Evolutionary conservation across 2,113 vertebrate genomes (phyloP).

Genomic region (Stegostoma tigrinum): DNA sequence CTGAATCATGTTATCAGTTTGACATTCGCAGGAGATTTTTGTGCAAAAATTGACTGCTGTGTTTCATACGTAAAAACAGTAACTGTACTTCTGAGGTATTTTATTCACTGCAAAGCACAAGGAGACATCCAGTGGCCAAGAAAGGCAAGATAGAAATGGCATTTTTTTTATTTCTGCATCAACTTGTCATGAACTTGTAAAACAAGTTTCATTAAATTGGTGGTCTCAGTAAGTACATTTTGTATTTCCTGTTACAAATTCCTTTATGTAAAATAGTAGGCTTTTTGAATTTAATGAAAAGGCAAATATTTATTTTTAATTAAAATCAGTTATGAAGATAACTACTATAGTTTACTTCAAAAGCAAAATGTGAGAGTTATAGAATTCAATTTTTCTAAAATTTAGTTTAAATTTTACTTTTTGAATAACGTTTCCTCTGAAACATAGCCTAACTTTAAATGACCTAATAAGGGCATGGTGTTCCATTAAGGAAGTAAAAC

Average conservation of each 20-base stretch:
- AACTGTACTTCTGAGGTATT: background rate
- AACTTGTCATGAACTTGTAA: background rate
- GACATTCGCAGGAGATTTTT: background rate
- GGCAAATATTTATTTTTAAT: background rate
- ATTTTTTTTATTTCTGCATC: background rate
- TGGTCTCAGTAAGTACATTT: background rate
- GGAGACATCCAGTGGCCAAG: background rate
- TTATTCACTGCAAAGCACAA: background rate
- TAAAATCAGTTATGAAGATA: background rate
- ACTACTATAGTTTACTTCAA: background rate
- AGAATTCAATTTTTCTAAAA: background rate
- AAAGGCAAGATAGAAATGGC: background rate
- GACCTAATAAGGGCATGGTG: slow-evolving; percentile 31
- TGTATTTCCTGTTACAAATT: background rate
- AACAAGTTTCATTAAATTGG: slow-evolving; percentile 17
- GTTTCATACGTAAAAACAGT: background rate
- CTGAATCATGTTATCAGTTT: background rate
- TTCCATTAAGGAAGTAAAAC: slow-evolving; percentile 29
- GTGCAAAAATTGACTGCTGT: background rate
- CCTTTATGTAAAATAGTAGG: background rate
- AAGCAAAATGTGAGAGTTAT: background rate
- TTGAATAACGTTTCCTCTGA: background rate
- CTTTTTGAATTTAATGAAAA: background rate
- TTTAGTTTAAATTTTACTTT: background rate
- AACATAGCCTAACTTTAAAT: slow-evolving; percentile 28